These are phyloP conservation scores for Tenthredo mesomela DNA, from an alignment of 2,888 invertebrate genomes.

Conservation along the genomic window DNA sequence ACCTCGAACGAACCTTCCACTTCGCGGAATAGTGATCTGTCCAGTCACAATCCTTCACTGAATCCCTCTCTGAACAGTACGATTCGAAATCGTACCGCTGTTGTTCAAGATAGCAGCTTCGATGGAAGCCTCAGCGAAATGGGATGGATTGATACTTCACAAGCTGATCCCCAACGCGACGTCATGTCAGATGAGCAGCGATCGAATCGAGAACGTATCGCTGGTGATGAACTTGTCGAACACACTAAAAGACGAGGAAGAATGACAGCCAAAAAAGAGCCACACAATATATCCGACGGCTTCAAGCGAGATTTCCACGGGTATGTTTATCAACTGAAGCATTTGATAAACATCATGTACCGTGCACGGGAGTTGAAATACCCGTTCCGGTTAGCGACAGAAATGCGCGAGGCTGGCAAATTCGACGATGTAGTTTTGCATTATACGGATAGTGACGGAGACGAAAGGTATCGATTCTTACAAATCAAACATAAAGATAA, in stretches of 20 bases:
- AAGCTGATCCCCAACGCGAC: too few relatives aligned
- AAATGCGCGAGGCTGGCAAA: slow-evolving; percentile 49
- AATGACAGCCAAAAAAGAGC: too few relatives aligned
- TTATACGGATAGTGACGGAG: background rate
- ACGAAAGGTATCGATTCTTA: background rate
- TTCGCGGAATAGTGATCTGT: background rate
- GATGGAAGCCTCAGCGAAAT: too few relatives aligned
- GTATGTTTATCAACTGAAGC: too few relatives aligned
- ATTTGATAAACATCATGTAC: too few relatives aligned
- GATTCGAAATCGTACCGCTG: background rate
- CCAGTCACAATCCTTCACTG: background rate
- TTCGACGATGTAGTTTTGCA: slow-evolving; percentile 53
- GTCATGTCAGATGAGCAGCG: too few relatives aligned
- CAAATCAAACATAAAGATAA: background rate
- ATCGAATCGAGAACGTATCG: background rate
- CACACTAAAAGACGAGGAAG: too few relatives aligned
- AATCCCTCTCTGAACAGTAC: background rate
- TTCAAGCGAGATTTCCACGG: too few relatives aligned
- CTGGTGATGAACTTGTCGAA: too few relatives aligned
- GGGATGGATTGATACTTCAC: too few relatives aligned
- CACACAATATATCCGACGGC: too few relatives aligned
- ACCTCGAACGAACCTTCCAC: background rate
- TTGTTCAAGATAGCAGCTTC: too few relatives aligned
- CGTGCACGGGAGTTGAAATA: slow-evolving; percentile 29
- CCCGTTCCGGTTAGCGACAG: slow-evolving; percentile 50